Evolutionary conservation across 2,888 invertebrate genomes (phyloP), one percentile per base, ranked within the genome.

Genomic region (Seira ritae): DNA sequence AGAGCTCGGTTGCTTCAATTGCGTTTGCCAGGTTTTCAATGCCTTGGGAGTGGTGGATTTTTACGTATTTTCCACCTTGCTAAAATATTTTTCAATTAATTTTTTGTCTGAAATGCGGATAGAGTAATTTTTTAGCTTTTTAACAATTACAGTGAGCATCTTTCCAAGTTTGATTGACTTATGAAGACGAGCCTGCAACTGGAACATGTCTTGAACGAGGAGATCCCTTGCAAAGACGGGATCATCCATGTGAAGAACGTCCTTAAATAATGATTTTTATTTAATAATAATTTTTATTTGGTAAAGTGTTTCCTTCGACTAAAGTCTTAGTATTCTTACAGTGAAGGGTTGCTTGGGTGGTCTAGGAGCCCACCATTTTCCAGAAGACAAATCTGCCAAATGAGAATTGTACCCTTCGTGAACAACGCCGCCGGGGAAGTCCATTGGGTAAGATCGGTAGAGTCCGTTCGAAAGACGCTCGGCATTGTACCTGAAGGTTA

Each of bases 401-500:
- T 82, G 74, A 19, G 85, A 62, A n/a, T 78, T 71, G 65, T 85
- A 85, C 1, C 81, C 81, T 19, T 74, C 71, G 15, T 71, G 69
- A 10, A 83, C 4, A 68, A 46, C 19, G 2, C 19, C 37, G 0
- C 74, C 79, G 15, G 50, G 24, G 24, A 78, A 31, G 1, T 24
- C 20, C 50, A 81, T 10, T 10, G 72, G 66, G 0, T 50, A 4
- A 2, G 62, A 69, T 74, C 78, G 62, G 10, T 68, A 15, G 23
- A 85, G 1, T 0, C 85, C 85, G 22, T 78, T 78, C 0, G 78
- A 66, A 1, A 85, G 42, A n/a, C 85, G 66, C 23, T 85, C 85
- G 1, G 85, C 78, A 23, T 81, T 81, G 15, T 50, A 50, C 8
- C 31, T 31, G 31, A 31, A 31, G n/a, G n/a, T n/a, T n/a, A n/a